Conservation (phyloP, 2,113 vertebrate species). For the Microcebus lehilahytsara region DNA sequence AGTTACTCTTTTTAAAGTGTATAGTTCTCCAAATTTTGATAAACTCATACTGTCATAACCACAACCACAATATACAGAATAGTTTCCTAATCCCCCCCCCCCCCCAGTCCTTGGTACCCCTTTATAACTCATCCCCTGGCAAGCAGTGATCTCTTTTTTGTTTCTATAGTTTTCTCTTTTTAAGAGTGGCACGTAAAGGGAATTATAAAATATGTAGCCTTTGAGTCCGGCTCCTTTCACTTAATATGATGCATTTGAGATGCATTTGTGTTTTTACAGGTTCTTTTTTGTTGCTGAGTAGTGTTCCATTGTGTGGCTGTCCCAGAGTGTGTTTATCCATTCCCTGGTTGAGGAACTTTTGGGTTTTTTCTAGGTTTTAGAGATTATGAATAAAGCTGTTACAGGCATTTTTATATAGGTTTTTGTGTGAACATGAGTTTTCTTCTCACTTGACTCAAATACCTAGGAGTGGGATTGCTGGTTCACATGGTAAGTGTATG, state of each 20-base stretch:
- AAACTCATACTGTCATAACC: background rate
- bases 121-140: no score
- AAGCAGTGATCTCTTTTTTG: background rate
- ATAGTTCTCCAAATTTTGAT: background rate
- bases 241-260: background rate
- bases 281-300: background rate
- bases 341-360: background rate
- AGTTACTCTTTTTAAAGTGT: background rate
- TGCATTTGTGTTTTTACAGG: background rate
- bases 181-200: background rate
- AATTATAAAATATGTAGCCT: background rate
- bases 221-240: background rate
- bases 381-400: background rate
- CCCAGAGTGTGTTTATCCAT: background rate
- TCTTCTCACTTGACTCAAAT: background rate
- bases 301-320: no score
- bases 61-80: background rate
- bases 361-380: background rate
- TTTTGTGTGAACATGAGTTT: background rate
- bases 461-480: no score
- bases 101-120: background rate
- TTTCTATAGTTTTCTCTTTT: background rate
- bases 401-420: background rate
- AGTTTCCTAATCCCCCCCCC: background rate
- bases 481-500: accelerated